phyloP scores from a whole-genome alignment of 2,888 invertebrate genomes.

The Cephus pygmeus region DNA sequence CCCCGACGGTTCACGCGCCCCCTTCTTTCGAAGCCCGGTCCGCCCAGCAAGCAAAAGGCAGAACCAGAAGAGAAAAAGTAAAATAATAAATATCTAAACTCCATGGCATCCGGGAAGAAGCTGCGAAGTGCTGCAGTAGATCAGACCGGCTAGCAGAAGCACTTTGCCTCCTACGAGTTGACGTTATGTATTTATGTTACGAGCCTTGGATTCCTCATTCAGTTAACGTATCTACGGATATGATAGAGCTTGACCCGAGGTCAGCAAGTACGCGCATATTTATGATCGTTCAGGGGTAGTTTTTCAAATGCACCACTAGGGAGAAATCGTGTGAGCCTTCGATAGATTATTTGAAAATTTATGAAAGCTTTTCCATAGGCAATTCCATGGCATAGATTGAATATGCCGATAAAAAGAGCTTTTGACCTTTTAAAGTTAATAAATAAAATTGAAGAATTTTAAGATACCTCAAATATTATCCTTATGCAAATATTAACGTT shows the following conservation, averaged over 20 bases:
- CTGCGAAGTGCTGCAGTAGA: slow-evolving; percentile 35
- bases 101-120: slow-evolving; percentile 11
- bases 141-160: slow-evolving; percentile 27
- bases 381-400: background rate
- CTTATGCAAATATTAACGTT: background rate
- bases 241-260: slow-evolving; percentile 32
- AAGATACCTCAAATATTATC: background rate
- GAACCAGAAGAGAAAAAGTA: slow-evolving; percentile 34
- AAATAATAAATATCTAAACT: slow-evolving; percentile 49
- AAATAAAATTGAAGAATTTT: fast-evolving
- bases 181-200: background rate
- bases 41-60: background rate
- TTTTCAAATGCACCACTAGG: slow-evolving; percentile 40
- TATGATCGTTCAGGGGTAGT: slow-evolving; percentile 37
- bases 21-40: background rate
- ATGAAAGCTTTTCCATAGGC: background rate
- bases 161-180: slow-evolving; percentile 11
- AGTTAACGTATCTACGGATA: background rate
- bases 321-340: background rate
- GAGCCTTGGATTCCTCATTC: background rate
- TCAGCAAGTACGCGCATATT: slow-evolving; percentile 36
- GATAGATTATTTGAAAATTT: background rate
- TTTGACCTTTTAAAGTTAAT: background rate
- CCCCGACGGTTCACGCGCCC: slow-evolving; percentile 32
- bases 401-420: background rate